Evolutionary conservation across 2,113 vertebrate species (phyloP).

Genomic region (Formicarius rufipectus): DNA sequence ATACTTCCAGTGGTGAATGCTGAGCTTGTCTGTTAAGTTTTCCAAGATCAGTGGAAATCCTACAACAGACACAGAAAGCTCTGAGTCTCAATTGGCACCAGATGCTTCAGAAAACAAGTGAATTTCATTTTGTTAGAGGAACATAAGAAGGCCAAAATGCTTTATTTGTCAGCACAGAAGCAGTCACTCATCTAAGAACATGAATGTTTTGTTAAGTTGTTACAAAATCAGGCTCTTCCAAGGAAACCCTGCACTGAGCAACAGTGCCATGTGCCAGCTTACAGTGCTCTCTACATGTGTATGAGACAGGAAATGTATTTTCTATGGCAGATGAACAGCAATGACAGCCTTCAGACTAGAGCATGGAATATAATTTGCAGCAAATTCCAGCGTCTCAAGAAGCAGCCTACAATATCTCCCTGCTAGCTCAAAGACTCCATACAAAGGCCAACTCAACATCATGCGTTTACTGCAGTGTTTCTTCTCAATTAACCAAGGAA

Average conservation of each 20-base stretch:
- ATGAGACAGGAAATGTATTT: neutral
- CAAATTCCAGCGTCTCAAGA: neutral
- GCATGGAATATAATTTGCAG: neutral
- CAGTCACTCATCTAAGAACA: slow-evolving; percentile 17
- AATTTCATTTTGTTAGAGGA: slow-evolving; percentile 36
- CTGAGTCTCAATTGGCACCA: slow-evolving; percentile 42
- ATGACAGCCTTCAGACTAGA: neutral
- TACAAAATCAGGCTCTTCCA: slow-evolving; percentile 21
- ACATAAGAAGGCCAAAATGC: neutral
- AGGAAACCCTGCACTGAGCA: neutral
- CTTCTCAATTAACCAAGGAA: slow-evolving; percentile 32
- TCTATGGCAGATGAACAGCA: neutral
- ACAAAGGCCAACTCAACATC: neutral
- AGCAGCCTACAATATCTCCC: neutral
- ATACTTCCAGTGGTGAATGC: slow-evolving; percentile 31
- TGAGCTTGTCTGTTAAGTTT: slow-evolving; percentile 49
- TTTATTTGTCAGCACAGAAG: slow-evolving; percentile 36
- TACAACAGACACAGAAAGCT: slow-evolving; percentile 45
- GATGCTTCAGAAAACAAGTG: slow-evolving; percentile 28
- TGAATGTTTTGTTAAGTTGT: neutral
- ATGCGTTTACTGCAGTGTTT: neutral
- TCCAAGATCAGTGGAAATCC: neutral
- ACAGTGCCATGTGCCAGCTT: neutral
- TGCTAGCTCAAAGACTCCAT: neutral
- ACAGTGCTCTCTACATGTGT: neutral